These are phyloP conservation scores for Orientallactaga sibirica DNA, from an alignment of 2,797 vertebrate genomes.

Conservation along the genomic window DNA sequence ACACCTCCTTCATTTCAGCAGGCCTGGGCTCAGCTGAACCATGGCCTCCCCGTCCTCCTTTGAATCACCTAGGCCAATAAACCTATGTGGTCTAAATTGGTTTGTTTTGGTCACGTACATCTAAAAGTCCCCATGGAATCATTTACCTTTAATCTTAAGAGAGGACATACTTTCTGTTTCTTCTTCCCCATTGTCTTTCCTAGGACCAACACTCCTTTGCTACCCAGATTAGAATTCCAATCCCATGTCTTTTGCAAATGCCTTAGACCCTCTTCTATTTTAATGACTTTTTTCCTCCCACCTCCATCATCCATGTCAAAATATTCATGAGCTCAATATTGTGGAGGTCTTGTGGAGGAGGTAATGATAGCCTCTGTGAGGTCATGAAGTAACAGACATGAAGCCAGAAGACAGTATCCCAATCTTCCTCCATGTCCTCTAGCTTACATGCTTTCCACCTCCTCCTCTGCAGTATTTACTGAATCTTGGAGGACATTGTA, in stretches of 20 bases:
- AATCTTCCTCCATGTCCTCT: too few species aligned
- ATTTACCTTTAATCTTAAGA: conserved; percentile 29
- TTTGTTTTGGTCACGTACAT: conserved; percentile 25
- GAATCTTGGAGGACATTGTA: too few species aligned
- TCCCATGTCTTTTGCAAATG: background rate
- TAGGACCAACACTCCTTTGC: background rate
- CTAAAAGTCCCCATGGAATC: background rate
- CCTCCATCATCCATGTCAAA: too few species aligned
- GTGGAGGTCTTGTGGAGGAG: too few species aligned
- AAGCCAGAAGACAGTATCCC: too few species aligned
- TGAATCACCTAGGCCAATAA: background rate
- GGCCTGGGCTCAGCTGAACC: background rate
- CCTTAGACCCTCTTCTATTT: background rate
- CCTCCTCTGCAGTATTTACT: too few species aligned
- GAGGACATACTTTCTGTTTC: background rate
- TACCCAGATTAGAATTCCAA: background rate
- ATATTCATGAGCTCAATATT: too few species aligned
- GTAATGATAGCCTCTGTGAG: too few species aligned
- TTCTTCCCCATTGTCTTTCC: conserved; percentile 25
- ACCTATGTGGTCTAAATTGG: background rate
- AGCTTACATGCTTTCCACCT: too few species aligned
- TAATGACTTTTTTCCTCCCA: too few species aligned
- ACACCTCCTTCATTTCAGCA: background rate
- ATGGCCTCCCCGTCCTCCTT: background rate
- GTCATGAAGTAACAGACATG: too few species aligned